Conservation (phyloP, 2,797 vertebrate species). For the Cetoscarus ocellatus region DNA sequence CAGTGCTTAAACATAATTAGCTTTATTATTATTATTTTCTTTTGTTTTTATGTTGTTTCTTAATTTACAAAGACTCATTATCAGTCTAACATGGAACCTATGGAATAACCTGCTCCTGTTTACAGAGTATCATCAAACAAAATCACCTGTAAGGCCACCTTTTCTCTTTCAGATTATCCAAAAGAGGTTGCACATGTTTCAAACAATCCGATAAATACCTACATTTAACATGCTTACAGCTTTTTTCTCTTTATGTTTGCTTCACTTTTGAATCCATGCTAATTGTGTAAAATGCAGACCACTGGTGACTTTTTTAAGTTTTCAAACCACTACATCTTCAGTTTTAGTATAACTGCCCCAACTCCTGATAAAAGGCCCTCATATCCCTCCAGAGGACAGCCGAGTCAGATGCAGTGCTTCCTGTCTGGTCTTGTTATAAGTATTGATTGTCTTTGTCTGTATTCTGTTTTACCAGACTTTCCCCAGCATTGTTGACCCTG, state of each 20-base stretch:
- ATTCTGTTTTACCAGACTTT: conserved; percentile 85
- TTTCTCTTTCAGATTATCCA: no score
- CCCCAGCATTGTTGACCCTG: conserved; percentile 89
- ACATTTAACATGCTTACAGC: neutral
- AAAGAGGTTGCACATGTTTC: no score
- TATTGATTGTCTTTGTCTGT: conserved; percentile 70
- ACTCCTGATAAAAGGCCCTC: conserved; percentile 30
- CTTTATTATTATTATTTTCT: no score
- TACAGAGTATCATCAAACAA: no score
- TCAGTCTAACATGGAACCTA: no score
- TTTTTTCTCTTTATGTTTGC: neutral
- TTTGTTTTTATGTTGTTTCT: no score
- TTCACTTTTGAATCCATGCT: neutral
- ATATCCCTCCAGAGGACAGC: conserved; percentile 17
- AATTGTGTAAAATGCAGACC: neutral
- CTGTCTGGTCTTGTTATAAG: conserved; percentile 58
- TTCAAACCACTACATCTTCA: conserved; percentile 14
- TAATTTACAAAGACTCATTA: no score
- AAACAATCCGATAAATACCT: no score
- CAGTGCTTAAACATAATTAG: no score
- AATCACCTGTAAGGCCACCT: no score
- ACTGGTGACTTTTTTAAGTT: neutral
- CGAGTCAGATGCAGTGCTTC: conserved; percentile 33
- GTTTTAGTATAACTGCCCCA: conserved; percentile 21
- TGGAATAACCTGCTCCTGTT: no score